Evolutionary conservation across 2,888 invertebrate species (phyloP).

Genomic region (Nasonovia ribisnigri): DNA sequence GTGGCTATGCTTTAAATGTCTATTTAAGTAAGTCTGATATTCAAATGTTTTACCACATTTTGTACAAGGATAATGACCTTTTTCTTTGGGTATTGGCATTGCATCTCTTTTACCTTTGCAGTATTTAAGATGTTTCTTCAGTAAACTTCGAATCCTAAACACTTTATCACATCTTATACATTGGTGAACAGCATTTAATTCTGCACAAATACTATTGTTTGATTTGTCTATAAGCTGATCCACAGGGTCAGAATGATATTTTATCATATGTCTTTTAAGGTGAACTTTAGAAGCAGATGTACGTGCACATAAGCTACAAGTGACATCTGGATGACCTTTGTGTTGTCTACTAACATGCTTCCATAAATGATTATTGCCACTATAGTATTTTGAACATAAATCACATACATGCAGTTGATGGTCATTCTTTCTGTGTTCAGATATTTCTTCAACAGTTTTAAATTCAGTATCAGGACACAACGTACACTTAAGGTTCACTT

Average conservation of each 20-base stretch:
- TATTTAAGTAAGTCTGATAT: conserved; percentile 72
- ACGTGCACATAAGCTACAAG: conserved; percentile 74
- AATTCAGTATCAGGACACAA: conserved; percentile 70
- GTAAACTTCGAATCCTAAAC: conserved; percentile 74
- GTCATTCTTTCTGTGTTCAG: conserved; percentile 72
- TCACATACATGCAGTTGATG: conserved; percentile 76
- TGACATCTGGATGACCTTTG: conserved; percentile 75
- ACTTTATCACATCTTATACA: conserved; percentile 66
- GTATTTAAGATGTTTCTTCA: conserved; percentile 75
- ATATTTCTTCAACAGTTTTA: conserved; percentile 72
- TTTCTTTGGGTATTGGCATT: conserved; percentile 69
- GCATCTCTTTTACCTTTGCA: conserved; percentile 70
- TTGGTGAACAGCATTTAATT: conserved; percentile 58
- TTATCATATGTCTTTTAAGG: conserved; percentile 73
- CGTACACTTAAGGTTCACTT: conserved; percentile 67
- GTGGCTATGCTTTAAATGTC: conserved; percentile 73
- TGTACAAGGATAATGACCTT: conserved; percentile 71
- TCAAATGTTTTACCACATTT: conserved; percentile 74
- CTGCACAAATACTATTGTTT: conserved; percentile 51
- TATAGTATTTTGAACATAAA: conserved; percentile 75
- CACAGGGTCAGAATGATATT: conserved; percentile 67
- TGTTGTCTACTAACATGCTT: conserved; percentile 76
- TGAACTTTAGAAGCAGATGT: conserved; percentile 76
- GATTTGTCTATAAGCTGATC: conserved; percentile 64
- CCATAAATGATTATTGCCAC: conserved; percentile 76